Percentiles rank a stretch among this genome's conserved stretches.
Evolutionary conservation across 2,113 vertebrate species (phyloP).

Genomic region (Phodopus roborovskii): DNA sequence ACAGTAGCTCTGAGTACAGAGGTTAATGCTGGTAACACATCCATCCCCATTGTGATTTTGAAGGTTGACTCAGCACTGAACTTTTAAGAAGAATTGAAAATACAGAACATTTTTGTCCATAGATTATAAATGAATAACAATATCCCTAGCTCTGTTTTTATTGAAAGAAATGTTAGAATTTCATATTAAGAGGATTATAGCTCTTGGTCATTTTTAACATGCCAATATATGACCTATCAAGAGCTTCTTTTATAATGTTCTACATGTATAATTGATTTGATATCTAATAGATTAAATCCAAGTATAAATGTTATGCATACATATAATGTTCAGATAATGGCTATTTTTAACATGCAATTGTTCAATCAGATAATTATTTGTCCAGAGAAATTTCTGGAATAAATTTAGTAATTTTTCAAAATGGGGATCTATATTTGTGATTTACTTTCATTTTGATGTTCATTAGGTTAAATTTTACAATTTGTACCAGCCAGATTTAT

Average conservation of each 20-base stretch:
- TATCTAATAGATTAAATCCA: constrained; percentile 6
- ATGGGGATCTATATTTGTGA: background rate
- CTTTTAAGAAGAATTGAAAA: constrained; percentile 33
- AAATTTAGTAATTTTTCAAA: constrained; percentile 62
- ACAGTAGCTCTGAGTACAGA: constrained; percentile 1
- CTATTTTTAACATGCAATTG: constrained; percentile 20
- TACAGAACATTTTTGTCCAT: background rate
- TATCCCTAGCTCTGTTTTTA: background rate
- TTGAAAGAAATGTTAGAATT: constrained; percentile 2
- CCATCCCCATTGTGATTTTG: background rate
- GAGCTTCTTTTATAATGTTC: background rate
- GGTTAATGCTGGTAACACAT: background rate
- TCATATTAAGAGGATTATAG: background rate
- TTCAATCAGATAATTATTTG: constrained; percentile 26
- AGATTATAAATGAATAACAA: background rate
- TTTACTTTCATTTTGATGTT: constrained; percentile 77
- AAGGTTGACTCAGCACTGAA: background rate
- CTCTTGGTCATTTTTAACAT: background rate
- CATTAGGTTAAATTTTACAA: constrained; percentile 71
- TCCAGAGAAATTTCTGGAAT: constrained; percentile 66
- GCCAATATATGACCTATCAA: background rate
- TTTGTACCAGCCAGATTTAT: constrained; percentile 72
- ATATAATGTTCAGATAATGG: background rate
- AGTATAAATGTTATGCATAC: background rate
- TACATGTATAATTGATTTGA: background rate